Evolutionary conservation across 2,113 vertebrate genomes (phyloP).

Genomic region (Leucoraja erinaceus): DNA sequence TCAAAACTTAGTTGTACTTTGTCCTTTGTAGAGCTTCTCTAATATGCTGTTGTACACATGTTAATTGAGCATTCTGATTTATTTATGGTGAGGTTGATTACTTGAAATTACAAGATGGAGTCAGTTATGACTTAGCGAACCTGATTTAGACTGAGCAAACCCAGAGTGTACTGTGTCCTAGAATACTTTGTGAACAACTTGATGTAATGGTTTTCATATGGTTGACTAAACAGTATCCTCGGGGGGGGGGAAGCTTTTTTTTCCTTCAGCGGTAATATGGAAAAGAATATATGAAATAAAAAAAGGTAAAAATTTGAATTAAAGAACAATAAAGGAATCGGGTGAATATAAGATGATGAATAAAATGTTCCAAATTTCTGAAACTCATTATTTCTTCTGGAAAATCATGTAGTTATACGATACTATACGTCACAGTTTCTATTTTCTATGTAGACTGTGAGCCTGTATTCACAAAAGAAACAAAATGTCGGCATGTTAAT

Average conservation of each 20-base stretch:
- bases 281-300: slow-evolving; percentile 13
- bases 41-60: background rate
- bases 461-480: background rate
- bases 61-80: background rate
- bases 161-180: background rate
- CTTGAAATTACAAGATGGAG: slow-evolving; percentile 26
- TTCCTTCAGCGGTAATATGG: slow-evolving; percentile 9
- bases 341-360: background rate
- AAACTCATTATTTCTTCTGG: background rate
- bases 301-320: background rate
- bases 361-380: background rate
- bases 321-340: background rate
- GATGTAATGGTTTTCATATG: slow-evolving; percentile 32
- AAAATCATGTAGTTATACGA: background rate
- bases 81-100: background rate
- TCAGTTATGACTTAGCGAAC: background rate
- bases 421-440: background rate
- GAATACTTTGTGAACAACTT: slow-evolving; percentile 28
- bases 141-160: slow-evolving; percentile 14
- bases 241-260: background rate
- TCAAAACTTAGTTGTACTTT: background rate
- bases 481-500: background rate
- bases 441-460: background rate
- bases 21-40: background rate
- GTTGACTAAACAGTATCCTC: slow-evolving; percentile 34